A percentile compares a stretch with the other conserved stretches of the same genome.
These are phyloP conservation scores for Dicyrtomina minuta DNA, from an alignment of 2,888 invertebrate genomes.

Conservation along the genomic window DNA sequence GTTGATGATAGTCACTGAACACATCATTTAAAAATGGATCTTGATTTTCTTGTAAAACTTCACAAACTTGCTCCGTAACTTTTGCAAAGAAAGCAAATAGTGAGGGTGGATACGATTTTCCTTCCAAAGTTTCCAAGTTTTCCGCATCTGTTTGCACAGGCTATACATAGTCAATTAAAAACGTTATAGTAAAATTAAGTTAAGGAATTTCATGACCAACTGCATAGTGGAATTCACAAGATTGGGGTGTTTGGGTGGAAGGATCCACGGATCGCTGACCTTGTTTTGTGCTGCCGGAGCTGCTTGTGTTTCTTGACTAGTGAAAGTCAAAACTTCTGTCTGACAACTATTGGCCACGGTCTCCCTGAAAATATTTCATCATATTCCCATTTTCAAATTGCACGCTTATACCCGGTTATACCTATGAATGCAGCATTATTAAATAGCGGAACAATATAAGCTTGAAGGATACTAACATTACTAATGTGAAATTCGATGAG, in stretches of 20 bases:
- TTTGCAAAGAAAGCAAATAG: constrained; percentile 49
- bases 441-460: too few relatives aligned
- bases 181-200: too few relatives aligned
- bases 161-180: constrained; percentile 10
- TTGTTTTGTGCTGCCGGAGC: constrained; percentile 26
- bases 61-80: constrained; percentile 47
- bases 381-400: too few relatives aligned
- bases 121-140: not conserved
- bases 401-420: too few relatives aligned
- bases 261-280: not conserved
- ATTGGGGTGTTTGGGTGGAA: not conserved
- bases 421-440: too few relatives aligned
- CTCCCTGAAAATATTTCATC: constrained; percentile 30
- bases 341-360: constrained; percentile 28
- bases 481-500: too few relatives aligned
- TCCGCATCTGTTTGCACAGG: constrained; percentile 31
- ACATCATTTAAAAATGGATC: constrained; percentile 44
- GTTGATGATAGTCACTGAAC: constrained; percentile 42
- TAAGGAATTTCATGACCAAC: too few relatives aligned
- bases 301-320: constrained; percentile 36
- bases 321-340: constrained; percentile 38
- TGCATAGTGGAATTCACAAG: not conserved
- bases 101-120: constrained; percentile 45
- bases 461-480: too few relatives aligned
- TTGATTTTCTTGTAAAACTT: constrained; percentile 44